Evolutionary conservation across 2,113 vertebrate species (phyloP).

Genomic region (Crocuta crocuta): DNA sequence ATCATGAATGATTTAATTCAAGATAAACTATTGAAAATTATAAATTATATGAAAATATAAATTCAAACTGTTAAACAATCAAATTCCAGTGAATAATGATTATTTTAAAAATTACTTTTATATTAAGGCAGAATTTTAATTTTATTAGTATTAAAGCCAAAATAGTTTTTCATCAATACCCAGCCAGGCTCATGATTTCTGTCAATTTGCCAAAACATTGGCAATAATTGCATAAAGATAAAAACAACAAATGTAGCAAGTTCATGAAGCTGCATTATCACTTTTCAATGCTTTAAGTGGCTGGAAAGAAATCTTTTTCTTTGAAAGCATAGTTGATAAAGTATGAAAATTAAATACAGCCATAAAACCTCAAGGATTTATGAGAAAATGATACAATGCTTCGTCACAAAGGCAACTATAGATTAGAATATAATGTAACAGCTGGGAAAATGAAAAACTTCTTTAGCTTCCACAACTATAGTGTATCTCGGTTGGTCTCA

Average conservation of each 20-base stretch:
- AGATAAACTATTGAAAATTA: neutral
- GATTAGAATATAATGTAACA: neutral
- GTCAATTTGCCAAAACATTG: neutral
- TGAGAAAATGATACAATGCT: neutral
- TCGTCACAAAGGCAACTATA: neutral
- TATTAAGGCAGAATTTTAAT: neutral
- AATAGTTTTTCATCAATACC: neutral
- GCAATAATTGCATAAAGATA: neutral
- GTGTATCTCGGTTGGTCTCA: neutral
- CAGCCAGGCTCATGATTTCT: neutral
- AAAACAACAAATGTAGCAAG: neutral
- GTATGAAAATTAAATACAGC: neutral
- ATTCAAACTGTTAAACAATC: neutral
- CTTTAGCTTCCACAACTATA: neutral
- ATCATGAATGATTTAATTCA: neutral
- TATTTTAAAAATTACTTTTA: neutral
- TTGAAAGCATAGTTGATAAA: neutral
- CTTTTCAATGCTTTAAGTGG: neutral
- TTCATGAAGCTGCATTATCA: neutral
- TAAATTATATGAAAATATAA: neutral
- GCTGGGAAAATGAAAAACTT: neutral
- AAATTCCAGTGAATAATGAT: neutral
- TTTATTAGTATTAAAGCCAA: constrained; percentile 8
- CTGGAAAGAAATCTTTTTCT: neutral
- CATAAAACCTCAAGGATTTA: neutral